Evolutionary conservation across 2,888 invertebrate genomes (phyloP), one percentile per base, ranked within the genome.

Genomic region (Cecidostiba fungosa): DNA sequence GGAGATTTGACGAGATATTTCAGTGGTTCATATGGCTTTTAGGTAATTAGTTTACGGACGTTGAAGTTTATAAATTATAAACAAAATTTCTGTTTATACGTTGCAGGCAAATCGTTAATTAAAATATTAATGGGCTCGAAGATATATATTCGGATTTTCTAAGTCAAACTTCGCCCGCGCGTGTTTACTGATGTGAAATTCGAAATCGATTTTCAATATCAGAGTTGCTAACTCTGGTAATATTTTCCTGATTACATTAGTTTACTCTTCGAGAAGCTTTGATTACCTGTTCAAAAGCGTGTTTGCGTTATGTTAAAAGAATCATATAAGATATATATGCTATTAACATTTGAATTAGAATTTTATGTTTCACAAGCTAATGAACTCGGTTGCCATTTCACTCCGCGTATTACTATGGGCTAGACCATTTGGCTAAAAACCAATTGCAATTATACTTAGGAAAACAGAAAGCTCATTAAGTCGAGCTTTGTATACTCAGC

Each of bases 121-220:
- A 2, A 19, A 3, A 19, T 19, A 50, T 50, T 50, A 50, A 50
- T 19, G 16, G 19, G 16, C 50, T 19, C 5, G 39, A 12, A 10
- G 39, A 43, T 12, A 50, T 10, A 3, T 19, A 19, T 19, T 50
- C 19, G 50, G 3, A 50, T 50, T 50, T 19, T 3, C 19, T 8
- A 59, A 59, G n/a, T 59, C n/a, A 59, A 19, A n/a, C 54, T n/a
- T n/a, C 1, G 54, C 1, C 0, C 54, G 8, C 23, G n/a, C 54
- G 8, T 59, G 54, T 19, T 59, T n/a, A n/a, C n/a, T 19, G n/a
- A n/a, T n/a, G 54, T n/a, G 54, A n/a, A 59, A 59, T n/a, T 59
- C 54, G 6, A 23, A 59, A 59, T 59, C 54, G 54, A 59, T 59
- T 59, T 59, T 59, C 54, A 59, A 59, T 59, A 59, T 59, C 54